Conservation (phyloP, 1,140 invertebrate species). For the Oncopeltus fasciatus region DNA sequence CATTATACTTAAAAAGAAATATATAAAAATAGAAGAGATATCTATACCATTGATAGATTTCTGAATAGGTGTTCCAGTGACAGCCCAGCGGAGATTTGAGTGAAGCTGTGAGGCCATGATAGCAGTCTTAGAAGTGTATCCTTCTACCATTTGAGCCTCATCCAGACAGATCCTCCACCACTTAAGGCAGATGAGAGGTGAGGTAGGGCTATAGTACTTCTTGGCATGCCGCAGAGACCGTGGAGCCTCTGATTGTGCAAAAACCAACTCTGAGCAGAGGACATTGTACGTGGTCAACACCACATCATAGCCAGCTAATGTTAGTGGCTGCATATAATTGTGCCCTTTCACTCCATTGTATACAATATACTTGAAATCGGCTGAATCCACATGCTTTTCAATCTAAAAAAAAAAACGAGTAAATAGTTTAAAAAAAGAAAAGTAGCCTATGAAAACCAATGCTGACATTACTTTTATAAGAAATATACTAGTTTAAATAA, state of each 20-base stretch:
- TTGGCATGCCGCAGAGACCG: constrained; percentile 33
- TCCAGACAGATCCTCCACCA: constrained; percentile 71
- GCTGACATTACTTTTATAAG: too few relatives aligned
- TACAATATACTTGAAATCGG: constrained; percentile 39
- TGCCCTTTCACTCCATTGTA: constrained; percentile 39
- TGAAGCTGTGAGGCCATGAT: constrained; percentile 45
- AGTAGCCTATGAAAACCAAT: too few relatives aligned
- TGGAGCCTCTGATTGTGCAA: constrained; percentile 31
- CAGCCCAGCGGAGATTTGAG: constrained; percentile 55
- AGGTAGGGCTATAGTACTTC: constrained; percentile 41
- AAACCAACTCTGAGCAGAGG: constrained; percentile 40
- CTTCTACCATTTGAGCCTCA: constrained; percentile 71
- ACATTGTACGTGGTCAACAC: constrained; percentile 55
- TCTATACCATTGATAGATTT: constrained; percentile 41
- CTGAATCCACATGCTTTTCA: constrained; percentile 41
- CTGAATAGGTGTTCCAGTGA: constrained; percentile 63
- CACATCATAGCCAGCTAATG: constrained; percentile 51
- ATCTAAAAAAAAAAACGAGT: constrained; percentile 30
- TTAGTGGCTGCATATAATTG: constrained; percentile 47
- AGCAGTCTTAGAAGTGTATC: constrained; percentile 30
- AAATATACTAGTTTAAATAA: too few relatives aligned
- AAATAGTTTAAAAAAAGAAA: too few relatives aligned
- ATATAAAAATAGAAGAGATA: too few relatives aligned
- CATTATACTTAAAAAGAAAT: too few relatives aligned
- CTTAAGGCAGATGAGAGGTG: constrained; percentile 47